Base-by-base conservation (phyloP, 2,888 invertebrate species). In the Standfussiana lucernea region DNA sequence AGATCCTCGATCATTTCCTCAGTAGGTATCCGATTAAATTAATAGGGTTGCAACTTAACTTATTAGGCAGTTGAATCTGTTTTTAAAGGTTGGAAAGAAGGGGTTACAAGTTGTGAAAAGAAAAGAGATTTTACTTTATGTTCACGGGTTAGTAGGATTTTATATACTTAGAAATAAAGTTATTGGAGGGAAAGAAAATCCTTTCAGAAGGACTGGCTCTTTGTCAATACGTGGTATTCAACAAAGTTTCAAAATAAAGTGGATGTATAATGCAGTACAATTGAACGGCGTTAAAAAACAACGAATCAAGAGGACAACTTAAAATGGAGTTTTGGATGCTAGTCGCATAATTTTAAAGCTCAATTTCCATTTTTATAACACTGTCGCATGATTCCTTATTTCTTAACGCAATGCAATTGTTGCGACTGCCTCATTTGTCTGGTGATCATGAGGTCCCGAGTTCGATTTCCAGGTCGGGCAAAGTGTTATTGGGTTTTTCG, bases 1-100 rank as follows among this genome's bases (percentile, higher is more conserved):
- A 88, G 85, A 83, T 85, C 82, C 71, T 61, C 72, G 78, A 72
- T 79, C 77, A 73, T 83, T 87, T 89, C 79, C 79, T 86, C 70
- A 75, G 70, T 74, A 75, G 72, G 56, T 77, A 80, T 35, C 72
- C 81, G 75, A 86, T 86, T 83, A 79, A 79, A 82, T 82, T 69
- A 85, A 78, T 85, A 85, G 87, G 83, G 82, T 50, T 85, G 77
- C 67, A 75, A 81, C 75, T 81, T 77, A 53, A 45, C 71, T 80
- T 65, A 88, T 83, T 67, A 75, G 21, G 65, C n/a, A n/a, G 32
- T 67, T 37, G 5, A 65, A 74, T 69, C 69, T 76, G 62, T 73
- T 64, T 85, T 76, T 47, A 50, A 66, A 59, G 50, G 71, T 53
- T 28, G 2, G 1, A 8, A 65, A 0, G 2, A 4, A 47, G 59